Percentiles rank a stretch among this genome's conserved stretches.
phyloP scores from a whole-genome alignment of 1,140 invertebrate species.

The Bursaphelenchus mucronatus region DNA sequence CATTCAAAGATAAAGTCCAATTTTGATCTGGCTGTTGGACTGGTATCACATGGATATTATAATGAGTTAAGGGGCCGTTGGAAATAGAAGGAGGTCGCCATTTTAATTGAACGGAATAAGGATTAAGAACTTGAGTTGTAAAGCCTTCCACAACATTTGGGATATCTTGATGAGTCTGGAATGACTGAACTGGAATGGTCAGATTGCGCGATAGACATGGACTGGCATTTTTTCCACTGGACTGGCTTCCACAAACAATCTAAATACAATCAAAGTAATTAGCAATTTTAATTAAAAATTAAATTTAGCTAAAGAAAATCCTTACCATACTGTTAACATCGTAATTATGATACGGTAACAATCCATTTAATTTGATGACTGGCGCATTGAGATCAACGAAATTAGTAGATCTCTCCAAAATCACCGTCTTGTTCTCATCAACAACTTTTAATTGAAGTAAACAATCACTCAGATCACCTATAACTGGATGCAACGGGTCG shows the following conservation, averaged over 20 bases:
- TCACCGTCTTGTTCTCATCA: constrained; percentile 9
- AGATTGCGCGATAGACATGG: too few species aligned
- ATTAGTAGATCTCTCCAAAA: constrained; percentile 22
- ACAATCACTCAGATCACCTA: constrained; percentile 23
- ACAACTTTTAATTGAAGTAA: constrained; percentile 27
- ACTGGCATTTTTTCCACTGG: neutral
- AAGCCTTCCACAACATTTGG: constrained; percentile 45
- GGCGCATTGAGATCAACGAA: constrained; percentile 19
- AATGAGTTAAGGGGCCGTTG: constrained; percentile 51
- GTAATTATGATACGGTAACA: constrained; percentile 53
- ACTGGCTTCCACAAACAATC: constrained; percentile 45
- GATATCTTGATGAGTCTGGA: constrained; percentile 21
- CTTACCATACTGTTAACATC: constrained; percentile 43
- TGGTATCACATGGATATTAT: constrained; percentile 27
- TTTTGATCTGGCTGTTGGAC: constrained; percentile 10
- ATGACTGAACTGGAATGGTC: neutral
- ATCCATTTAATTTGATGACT: constrained; percentile 35
- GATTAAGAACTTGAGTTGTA: constrained; percentile 45
- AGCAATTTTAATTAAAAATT: neutral
- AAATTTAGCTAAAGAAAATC: constrained; percentile 10
- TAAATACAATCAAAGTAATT: constrained; percentile 15
- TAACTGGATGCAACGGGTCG: constrained; percentile 13
- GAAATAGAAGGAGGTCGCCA: constrained; percentile 48
- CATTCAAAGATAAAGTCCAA: neutral
- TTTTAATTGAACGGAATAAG: constrained; percentile 53